Conservation (phyloP, 2,888 invertebrate species). For the Caenorhabditis sp. region DNA sequence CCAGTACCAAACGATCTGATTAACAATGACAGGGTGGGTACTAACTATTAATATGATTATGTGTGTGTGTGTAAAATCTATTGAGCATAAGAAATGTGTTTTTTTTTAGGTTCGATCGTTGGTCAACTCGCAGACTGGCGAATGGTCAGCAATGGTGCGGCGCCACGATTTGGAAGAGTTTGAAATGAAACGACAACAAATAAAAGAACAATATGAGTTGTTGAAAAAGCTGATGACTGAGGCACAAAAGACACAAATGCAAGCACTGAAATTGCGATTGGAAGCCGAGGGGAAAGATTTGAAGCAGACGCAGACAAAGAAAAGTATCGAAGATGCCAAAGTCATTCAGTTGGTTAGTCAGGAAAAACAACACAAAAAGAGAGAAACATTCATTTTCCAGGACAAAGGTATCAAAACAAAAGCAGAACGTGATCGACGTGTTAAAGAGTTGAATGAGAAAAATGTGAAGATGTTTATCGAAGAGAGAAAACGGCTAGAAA, state of each 20-base stretch:
- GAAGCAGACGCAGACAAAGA: slow-evolving; percentile 91
- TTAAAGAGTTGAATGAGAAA: slow-evolving; percentile 89
- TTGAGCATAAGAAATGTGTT: neutral
- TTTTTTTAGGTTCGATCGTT: slow-evolving; percentile 74
- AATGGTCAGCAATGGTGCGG: slow-evolving; percentile 91
- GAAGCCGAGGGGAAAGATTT: slow-evolving; percentile 87
- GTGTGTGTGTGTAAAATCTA: too few species aligned
- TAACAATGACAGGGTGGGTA: slow-evolving; percentile 33
- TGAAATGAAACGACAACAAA: slow-evolving; percentile 79
- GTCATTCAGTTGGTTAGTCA: slow-evolving; percentile 77
- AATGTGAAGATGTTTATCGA: slow-evolving; percentile 71
- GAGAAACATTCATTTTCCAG: slow-evolving; percentile 78
- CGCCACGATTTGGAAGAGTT: slow-evolving; percentile 82
- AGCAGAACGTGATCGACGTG: slow-evolving; percentile 86
- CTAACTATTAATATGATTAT: neutral
- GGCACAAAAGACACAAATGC: slow-evolving; percentile 78
- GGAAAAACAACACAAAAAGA: neutral
- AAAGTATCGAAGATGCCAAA: slow-evolving; percentile 94
- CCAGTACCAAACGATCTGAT: slow-evolving; percentile 32
- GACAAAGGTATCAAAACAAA: slow-evolving; percentile 95
- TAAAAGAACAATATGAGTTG: slow-evolving; percentile 75
- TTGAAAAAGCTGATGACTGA: slow-evolving; percentile 82
- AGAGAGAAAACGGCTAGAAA: slow-evolving; percentile 66
- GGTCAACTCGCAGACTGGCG: slow-evolving; percentile 88
- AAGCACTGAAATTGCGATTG: slow-evolving; percentile 57